Evolutionary conservation across 2,797 vertebrate genomes (phyloP).

Genomic region (Naso thynnoides): DNA sequence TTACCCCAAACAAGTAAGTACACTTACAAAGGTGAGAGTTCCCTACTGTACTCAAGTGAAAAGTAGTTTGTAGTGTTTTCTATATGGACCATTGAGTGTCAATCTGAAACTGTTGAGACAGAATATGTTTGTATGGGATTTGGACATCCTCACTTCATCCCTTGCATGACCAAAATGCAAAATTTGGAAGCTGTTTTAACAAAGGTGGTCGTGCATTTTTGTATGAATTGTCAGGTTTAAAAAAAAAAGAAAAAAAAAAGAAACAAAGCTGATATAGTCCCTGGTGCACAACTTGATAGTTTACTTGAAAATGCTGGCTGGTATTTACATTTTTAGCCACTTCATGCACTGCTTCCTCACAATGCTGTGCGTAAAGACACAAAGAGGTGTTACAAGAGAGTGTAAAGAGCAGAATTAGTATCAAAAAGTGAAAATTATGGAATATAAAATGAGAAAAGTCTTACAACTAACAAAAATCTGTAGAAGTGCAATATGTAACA

Average conservation of each 20-base stretch:
- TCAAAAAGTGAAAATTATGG: constrained; percentile 4
- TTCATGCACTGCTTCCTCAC: constrained; percentile 13
- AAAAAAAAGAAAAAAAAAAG: no score
- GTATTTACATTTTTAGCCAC: constrained; percentile 16
- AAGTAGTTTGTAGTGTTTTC: neutral
- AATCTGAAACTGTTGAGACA: neutral
- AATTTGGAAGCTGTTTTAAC: constrained; percentile 6
- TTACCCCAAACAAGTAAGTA: neutral
- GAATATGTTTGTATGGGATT: neutral
- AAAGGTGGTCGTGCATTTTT: neutral
- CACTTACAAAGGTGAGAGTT: constrained; percentile 1
- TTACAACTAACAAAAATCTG: neutral
- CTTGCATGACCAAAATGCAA: neutral
- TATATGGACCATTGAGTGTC: neutral
- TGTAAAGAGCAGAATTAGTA: constrained; percentile 2
- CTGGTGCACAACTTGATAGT: neutral
- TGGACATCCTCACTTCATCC: neutral
- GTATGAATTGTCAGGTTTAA: neutral
- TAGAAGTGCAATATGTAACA: neutral
- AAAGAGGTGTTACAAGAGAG: constrained; percentile 7
- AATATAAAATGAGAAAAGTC: neutral
- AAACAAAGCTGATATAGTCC: neutral
- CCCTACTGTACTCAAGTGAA: neutral
- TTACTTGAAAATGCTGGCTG: constrained; percentile 2
- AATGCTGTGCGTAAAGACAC: constrained; percentile 4